Conservation (phyloP, 2,113 vertebrate genomes). For the Pipa parva region DNA sequence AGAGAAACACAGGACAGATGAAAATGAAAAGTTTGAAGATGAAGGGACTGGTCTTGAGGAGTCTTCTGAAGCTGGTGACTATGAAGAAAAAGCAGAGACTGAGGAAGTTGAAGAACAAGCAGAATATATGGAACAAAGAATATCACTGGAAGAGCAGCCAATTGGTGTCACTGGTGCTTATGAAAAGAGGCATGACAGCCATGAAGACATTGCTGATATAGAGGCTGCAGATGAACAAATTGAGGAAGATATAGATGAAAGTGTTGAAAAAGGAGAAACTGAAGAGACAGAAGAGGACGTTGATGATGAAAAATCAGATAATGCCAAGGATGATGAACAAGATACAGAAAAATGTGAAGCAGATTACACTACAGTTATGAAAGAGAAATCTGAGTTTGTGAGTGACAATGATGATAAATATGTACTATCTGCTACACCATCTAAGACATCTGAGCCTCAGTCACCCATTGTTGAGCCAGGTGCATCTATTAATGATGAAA, state of each 20-base stretch:
- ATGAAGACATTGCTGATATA: slow-evolving; percentile 57
- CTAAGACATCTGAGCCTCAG: slow-evolving; percentile 67
- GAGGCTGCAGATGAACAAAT: slow-evolving; percentile 58
- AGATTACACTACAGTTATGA: slow-evolving; percentile 63
- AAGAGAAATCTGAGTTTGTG: slow-evolving; percentile 61
- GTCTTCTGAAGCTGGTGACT: slow-evolving; percentile 80
- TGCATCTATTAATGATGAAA: slow-evolving; percentile 82
- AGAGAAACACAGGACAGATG: slow-evolving; percentile 69
- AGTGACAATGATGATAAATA: slow-evolving; percentile 59
- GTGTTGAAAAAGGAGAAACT: slow-evolving; percentile 62
- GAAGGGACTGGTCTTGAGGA: slow-evolving; percentile 89
- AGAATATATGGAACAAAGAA: slow-evolving; percentile 57
- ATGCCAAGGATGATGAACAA: slow-evolving; percentile 59
- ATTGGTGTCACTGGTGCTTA: slow-evolving; percentile 44
- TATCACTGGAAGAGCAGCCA: slow-evolving; percentile 48
- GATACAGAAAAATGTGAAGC: slow-evolving; percentile 57
- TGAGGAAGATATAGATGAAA: slow-evolving; percentile 66
- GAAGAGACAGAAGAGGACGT: slow-evolving; percentile 60
- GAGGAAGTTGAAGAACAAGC: slow-evolving; percentile 80
- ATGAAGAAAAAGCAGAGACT: slow-evolving; percentile 86
- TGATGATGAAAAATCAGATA: slow-evolving; percentile 61
- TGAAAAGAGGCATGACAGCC: slow-evolving; percentile 43
- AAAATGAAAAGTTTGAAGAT: slow-evolving; percentile 85
- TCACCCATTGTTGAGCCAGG: slow-evolving; percentile 70
- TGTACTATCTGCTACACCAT: slow-evolving; percentile 54